Base-by-base conservation (phyloP, 2,113 vertebrate genomes). In the Capreolus pygargus region DNA sequence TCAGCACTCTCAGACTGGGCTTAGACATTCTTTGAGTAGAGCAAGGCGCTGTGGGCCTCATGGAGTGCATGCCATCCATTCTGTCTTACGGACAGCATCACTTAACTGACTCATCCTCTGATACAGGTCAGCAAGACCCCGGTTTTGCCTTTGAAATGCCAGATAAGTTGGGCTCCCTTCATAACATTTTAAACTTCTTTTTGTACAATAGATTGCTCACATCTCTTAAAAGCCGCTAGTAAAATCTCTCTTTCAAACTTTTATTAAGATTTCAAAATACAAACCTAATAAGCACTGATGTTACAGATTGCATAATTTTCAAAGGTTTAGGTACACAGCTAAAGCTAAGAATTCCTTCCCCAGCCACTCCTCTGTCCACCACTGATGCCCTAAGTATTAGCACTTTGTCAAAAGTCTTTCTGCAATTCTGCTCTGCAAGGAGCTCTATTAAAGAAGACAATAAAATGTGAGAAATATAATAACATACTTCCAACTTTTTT, bases 61-160 rank as follows among this genome's bases (percentile, higher is more conserved):
- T 1, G 1, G 19, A 12, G 14, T 0, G 11, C 5, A 7, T 0
- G 11, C 8, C 39, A 1, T 28, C 10, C 39, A 0, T 9, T 54
- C 58, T 43, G 3, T 28, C 54, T 9, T 47, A 57, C 11, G 2
- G 9, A n/a, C 7, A 33, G 57, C 23, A 14, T 11, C 0, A 0
- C 28, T 11, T 33, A 60, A 52, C 15, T 55, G 28, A 28, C 61
- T 57, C 21, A 5, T 23, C 16, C 36, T 12, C 57, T 47, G 12
- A 8, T 7, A 10, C 1, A 10, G 43, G 50, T 70, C 90, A 50
- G 45, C 10, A 13, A 88, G 19, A 76, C 15, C 82, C 64, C 14
- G 60, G 52, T 33, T 94, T 79, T 76, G 55, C 81, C 30, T 81
- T 82, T 23, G 17, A 82, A 78, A 39, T 86, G 58, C 9, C 67